Evolutionary conservation across 92 coral and sea anemone species (phyloP).

Genomic region (Epizoanthus scotinus): DNA sequence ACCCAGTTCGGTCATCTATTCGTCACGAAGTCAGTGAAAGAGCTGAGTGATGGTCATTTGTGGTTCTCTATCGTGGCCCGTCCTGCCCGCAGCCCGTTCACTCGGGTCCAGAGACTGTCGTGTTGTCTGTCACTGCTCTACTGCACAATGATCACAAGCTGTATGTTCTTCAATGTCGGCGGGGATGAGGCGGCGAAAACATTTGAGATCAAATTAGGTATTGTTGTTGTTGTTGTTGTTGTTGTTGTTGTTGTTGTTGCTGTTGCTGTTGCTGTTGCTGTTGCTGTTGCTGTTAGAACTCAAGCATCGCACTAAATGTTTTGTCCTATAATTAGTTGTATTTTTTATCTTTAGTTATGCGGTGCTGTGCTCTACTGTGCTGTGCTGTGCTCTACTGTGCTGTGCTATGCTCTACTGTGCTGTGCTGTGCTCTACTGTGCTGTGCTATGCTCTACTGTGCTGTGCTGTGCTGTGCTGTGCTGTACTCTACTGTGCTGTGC

Average conservation of each 20-base stretch:
- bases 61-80: slow-evolving; percentile 96
- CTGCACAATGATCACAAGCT: slow-evolving; percentile 93
- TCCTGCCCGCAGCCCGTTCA: slow-evolving; percentile 89
- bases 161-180: slow-evolving; percentile 86
- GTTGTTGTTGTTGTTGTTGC: no score
- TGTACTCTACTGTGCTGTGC: background rate
- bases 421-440: background rate
- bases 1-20: slow-evolving; percentile 87
- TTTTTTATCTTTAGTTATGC: no score
- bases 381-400: no score
- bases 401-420: background rate
- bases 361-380: no score
- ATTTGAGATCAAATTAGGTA: slow-evolving; percentile 27
- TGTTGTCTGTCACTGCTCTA: slow-evolving; percentile 84
- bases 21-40: slow-evolving; percentile 81
- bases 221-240: no score
- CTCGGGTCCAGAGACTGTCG: slow-evolving; percentile 91
- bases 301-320: no score
- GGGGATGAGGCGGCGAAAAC: slow-evolving; percentile 48
- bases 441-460: background rate
- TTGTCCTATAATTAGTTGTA: no score
- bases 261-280: no score
- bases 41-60: slow-evolving; percentile 92
- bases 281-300: no score
- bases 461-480: background rate